Percentiles rank a stretch among this genome's conserved stretches.
Evolutionary conservation across 2,113 vertebrate species (phyloP).

Genomic region (Chrysemys picta): DNA sequence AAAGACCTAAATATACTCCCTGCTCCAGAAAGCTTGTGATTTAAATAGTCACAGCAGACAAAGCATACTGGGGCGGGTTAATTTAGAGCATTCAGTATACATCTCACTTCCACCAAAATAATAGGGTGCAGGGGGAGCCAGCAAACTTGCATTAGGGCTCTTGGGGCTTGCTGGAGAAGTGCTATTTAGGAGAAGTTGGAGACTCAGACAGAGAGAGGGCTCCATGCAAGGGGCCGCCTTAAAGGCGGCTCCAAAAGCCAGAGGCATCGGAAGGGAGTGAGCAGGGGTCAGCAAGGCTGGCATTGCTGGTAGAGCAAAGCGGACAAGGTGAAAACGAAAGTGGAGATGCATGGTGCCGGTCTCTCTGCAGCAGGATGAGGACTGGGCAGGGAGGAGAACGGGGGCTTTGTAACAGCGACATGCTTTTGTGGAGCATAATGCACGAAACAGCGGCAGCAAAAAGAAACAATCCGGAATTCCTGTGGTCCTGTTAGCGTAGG

Average conservation of each 20-base stretch:
- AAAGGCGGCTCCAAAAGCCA: background rate
- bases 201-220: background rate
- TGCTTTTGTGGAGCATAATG: background rate
- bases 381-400: background rate
- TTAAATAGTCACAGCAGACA: background rate
- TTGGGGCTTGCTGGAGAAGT: background rate
- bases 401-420: background rate
- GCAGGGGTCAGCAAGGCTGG: background rate
- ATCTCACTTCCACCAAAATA: no score
- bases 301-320: background rate
- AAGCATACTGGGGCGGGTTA: no score
- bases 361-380: background rate
- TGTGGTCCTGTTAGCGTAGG: background rate
- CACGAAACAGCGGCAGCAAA: background rate
- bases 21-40: background rate
- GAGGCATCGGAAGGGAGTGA: background rate
- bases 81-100: no score
- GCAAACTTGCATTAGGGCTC: background rate
- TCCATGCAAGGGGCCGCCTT: background rate
- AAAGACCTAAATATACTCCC: background rate
- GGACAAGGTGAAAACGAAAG: background rate
- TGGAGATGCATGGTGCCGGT: background rate
- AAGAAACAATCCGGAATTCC: background rate
- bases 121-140: background rate
- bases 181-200: background rate